Evolutionary conservation across 30 jellyfish, hydroid and myxozoan genomes (phyloP).

Genomic region (Catostylus mosaicus): DNA sequence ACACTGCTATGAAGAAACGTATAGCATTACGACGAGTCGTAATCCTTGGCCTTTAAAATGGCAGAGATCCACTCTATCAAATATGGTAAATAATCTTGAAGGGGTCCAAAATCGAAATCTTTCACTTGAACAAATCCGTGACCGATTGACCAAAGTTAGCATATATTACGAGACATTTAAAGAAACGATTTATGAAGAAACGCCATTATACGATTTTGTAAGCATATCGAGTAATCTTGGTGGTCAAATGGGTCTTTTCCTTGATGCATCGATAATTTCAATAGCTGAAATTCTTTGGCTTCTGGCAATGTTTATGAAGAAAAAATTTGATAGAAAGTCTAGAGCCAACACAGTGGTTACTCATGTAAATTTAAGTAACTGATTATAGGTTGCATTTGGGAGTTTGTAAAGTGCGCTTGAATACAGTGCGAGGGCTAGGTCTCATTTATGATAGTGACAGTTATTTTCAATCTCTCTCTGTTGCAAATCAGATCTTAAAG

Average conservation of each 20-base stretch:
- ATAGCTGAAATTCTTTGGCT: slow-evolving; percentile 1
- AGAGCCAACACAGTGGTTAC: too few species aligned
- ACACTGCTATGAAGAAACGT: slow-evolving; percentile 33
- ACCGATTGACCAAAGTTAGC: slow-evolving; percentile 22
- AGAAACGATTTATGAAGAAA: not conserved
- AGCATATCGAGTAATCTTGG: slow-evolving; percentile 5
- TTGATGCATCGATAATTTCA: slow-evolving; percentile 19
- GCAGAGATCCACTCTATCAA: slow-evolving; percentile 4
- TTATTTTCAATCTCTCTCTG: too few species aligned
- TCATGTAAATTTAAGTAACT: too few species aligned
- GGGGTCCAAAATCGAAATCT: slow-evolving; percentile 13
- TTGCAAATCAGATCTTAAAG: too few species aligned
- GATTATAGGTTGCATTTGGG: too few species aligned
- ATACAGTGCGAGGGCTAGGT: too few species aligned
- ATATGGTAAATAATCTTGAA: not conserved
- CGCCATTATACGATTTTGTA: not conserved
- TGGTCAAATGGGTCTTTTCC: slow-evolving; percentile 23
- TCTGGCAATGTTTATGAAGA: not conserved
- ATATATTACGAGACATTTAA: slow-evolving; percentile 8
- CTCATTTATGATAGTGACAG: too few species aligned
- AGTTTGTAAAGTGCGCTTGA: too few species aligned
- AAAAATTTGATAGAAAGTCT: too few species aligned
- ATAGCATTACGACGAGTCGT: not conserved
- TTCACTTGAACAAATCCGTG: slow-evolving; percentile 5
- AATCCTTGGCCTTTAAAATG: slow-evolving; percentile 42